These are phyloP conservation scores for Reticulitermes lucifugus DNA, from an alignment of 2,888 invertebrate species.

Conservation along the genomic window DNA sequence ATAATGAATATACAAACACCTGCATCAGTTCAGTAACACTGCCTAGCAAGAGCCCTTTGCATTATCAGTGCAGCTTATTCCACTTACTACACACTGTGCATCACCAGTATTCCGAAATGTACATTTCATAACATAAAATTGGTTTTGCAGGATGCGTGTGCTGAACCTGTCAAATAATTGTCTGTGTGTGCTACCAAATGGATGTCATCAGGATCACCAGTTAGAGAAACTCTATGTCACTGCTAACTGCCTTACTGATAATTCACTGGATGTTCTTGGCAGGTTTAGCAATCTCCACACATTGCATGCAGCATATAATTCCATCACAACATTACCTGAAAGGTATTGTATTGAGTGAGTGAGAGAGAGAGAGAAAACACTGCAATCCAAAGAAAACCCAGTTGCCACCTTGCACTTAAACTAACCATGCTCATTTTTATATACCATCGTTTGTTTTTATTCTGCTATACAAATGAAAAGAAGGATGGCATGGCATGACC, in stretches of 20 bases:
- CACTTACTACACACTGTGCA: too few species aligned
- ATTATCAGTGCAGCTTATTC: too few species aligned
- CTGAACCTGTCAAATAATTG: constrained; percentile 86
- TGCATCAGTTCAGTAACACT: too few species aligned
- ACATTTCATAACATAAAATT: too few species aligned
- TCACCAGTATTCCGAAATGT: too few species aligned
- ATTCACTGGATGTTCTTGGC: constrained; percentile 73
- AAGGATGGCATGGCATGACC: not conserved
- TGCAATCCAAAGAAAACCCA: not conserved
- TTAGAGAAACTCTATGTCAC: constrained; percentile 79
- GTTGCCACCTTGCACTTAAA: not conserved
- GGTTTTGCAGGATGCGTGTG: constrained; percentile 68
- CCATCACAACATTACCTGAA: constrained; percentile 78
- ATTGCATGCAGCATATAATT: constrained; percentile 84
- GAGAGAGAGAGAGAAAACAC: too few species aligned
- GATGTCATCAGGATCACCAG: constrained; percentile 60
- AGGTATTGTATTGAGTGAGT: constrained; percentile 59
- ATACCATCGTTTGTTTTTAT: too few species aligned
- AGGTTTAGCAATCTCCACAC: constrained; percentile 75
- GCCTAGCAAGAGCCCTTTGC: too few species aligned
- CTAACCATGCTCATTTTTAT: not conserved
- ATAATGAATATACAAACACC: too few species aligned
- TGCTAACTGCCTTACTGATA: constrained; percentile 81
- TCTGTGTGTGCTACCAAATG: constrained; percentile 73
- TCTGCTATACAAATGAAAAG: not conserved